Evolutionary conservation across 1,140 invertebrate species (phyloP), one percentile per base, ranked within the genome.

Genomic region (Sitophilus oryzae): DNA sequence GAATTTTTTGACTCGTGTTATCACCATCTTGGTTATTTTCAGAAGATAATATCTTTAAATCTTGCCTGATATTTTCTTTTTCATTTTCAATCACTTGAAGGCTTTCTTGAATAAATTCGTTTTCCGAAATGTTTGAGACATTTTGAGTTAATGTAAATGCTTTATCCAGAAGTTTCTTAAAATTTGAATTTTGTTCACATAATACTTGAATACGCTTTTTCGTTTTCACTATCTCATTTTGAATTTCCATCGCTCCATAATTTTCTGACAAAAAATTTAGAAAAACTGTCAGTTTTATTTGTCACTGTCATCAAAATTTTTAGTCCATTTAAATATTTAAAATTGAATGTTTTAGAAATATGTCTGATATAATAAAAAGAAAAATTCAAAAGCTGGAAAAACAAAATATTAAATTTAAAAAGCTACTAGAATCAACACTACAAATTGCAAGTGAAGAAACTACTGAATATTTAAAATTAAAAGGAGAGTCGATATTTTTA

Each of bases 231-330:
- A 58, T 58, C 37, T 58, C 60, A 48, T 61, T 48, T 43, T 52
- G 47, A 48, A 61, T 58, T 61, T 58, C 52, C 55, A 61, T 61
- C 20, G 21, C 37, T 19, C 42, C 45, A 20, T 22, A 46, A 35
- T 49, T 38, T 30, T 10, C 14, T 14, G 14, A 45, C 41, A 22
- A 45, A 36, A 58, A 52, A 47, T 47, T 49, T 1, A 8, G 15
- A 3, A 11, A 30, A 30, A 30, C 5, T 11, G 25, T 6, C 25
- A 11, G 11, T 11, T n/a, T n/a, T 5, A 30, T 6, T 11, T 30
- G 25, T 30, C 25, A 30, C 25, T 30, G 25, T 30, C 25, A 30
- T 30, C 25, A 11, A 5, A 5, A 11, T 30, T 11, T n/a, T n/a
- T n/a, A n/a, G n/a, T 5, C 25, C 25, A 30, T 30, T 30, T 11